Percentiles rank a stretch among this genome's conserved stretches.
These are phyloP conservation scores for Papilio dardanus DNA, from an alignment of 1,140 invertebrate genomes.

Conservation along the genomic window DNA sequence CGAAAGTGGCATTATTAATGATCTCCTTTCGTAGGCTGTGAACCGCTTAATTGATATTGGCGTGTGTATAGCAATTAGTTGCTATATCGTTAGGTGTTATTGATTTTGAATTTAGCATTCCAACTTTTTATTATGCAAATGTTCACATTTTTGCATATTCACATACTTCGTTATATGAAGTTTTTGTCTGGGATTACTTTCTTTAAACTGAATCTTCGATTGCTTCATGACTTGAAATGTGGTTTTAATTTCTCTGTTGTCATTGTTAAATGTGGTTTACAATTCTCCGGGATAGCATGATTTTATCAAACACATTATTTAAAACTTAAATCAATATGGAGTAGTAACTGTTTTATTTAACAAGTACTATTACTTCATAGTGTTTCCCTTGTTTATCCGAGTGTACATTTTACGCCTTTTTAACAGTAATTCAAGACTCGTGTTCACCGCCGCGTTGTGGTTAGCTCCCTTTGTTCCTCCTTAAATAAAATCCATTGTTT, in stretches of 20 bases:
- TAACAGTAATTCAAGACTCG: conserved; percentile 58
- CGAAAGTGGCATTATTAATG: conserved; percentile 28
- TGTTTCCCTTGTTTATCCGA: conserved; percentile 67
- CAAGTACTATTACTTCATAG: conserved; percentile 53
- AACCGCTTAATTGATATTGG: conserved; percentile 21
- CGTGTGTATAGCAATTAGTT: neutral
- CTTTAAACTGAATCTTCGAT: neutral
- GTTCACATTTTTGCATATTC: neutral
- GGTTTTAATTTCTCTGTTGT: no score
- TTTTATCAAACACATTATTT: neutral
- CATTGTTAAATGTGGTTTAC: neutral
- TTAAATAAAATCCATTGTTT: conserved; percentile 43
- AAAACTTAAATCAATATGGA: neutral
- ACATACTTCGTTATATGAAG: neutral
- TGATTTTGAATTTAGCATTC: neutral
- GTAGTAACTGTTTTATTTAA: conserved; percentile 46
- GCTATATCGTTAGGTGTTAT: conserved; percentile 8
- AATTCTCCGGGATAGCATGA: neutral
- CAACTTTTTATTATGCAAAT: conserved; percentile 3
- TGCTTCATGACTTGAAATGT: no score
- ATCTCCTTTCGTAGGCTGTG: neutral
- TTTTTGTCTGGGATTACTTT: neutral
- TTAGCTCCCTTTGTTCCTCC: conserved; percentile 47
- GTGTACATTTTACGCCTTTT: conserved; percentile 67
- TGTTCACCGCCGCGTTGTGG: conserved; percentile 47